These are phyloP conservation scores for Drosophila setosimentum DNA, from an alignment of 2,888 invertebrate species.

Conservation along the genomic window DNA sequence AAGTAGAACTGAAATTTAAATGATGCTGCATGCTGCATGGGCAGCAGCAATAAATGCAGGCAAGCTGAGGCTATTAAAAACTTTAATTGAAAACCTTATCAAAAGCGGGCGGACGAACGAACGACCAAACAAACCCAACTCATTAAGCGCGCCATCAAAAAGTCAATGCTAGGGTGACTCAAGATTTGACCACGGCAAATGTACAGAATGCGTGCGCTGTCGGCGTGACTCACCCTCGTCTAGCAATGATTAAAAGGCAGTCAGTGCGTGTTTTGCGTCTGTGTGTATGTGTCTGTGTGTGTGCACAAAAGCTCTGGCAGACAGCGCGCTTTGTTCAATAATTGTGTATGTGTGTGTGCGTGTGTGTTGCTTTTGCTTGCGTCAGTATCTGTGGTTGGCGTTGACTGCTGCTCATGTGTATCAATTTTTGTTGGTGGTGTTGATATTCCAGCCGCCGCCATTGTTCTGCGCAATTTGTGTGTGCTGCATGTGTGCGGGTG, in stretches of 20 bases:
- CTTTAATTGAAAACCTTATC: conserved; percentile 64
- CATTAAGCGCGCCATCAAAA: conserved; percentile 38
- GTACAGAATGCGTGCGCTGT: conserved; percentile 14
- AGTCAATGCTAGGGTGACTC: conserved; percentile 32
- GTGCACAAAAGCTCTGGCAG: conserved; percentile 51
- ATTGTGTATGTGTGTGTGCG: background rate
- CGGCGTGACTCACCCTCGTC: conserved; percentile 44
- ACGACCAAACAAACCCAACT: conserved; percentile 22
- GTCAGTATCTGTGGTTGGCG: conserved; percentile 43
- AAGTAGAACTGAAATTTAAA: conserved; percentile 35
- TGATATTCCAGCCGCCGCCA: conserved; percentile 50
- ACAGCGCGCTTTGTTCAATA: conserved; percentile 46
- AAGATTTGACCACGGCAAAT: conserved; percentile 19
- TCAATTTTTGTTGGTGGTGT: conserved; percentile 66
- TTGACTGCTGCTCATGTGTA: conserved; percentile 48
- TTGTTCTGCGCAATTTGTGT: conserved; percentile 54
- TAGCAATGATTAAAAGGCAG: conserved; percentile 36
- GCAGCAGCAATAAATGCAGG: conserved; percentile 40
- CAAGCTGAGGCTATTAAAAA: conserved; percentile 50
- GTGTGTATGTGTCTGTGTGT: conserved; percentile 7
- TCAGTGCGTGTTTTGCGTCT: conserved; percentile 10
- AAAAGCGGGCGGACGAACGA: conserved; percentile 18
- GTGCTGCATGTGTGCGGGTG: conserved; percentile 29
- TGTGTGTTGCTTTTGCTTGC: conserved; percentile 31
- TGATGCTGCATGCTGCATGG: conserved; percentile 38